A percentile compares a stretch with the other conserved stretches of the same genome.
phyloP scores from a whole-genome alignment of 92 coral and sea anemone species.

The Parazoanthus swiftii region DNA sequence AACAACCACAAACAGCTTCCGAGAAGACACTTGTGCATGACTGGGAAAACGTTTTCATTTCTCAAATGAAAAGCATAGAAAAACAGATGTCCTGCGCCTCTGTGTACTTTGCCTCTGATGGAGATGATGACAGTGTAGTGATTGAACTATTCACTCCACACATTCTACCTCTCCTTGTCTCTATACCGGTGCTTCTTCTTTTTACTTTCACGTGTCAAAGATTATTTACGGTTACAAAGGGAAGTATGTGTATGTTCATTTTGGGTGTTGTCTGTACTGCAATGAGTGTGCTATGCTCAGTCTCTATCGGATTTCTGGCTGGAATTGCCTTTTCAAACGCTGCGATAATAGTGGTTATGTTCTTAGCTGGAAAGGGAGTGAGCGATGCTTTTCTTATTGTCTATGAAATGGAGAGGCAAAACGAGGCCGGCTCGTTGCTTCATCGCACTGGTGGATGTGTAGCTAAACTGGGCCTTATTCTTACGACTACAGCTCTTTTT shows the following conservation, averaged over 20 bases:
- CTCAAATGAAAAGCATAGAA: conserved; percentile 41
- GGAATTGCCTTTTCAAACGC: conserved; percentile 50
- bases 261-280: conserved; percentile 33
- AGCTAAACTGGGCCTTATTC: conserved; percentile 47
- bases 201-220: conserved; percentile 9
- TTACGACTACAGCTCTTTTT: conserved; percentile 36
- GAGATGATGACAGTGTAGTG: conserved; percentile 1
- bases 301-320: conserved; percentile 39
- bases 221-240: conserved; percentile 19
- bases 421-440: conserved; percentile 36
- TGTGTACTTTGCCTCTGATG: conserved; percentile 41
- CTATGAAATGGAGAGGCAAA: conserved; percentile 35
- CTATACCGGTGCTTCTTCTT: conserved; percentile 35
- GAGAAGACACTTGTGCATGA: background rate
- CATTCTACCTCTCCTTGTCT: conserved; percentile 36
- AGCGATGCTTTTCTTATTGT: conserved; percentile 40
- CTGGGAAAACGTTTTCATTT: conserved; percentile 58
- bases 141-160: conserved; percentile 41
- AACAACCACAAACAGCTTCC: conserved; percentile 42
- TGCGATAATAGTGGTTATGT: conserved; percentile 45
- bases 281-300: conserved; percentile 31
- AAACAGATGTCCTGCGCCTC: conserved; percentile 46
- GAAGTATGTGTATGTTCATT: conserved; percentile 24
- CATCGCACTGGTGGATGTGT: conserved; percentile 51
- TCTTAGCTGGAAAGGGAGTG: conserved; percentile 41